Conservation (phyloP, 2,888 invertebrate species). For the Bruchidius siliquastri region DNA sequence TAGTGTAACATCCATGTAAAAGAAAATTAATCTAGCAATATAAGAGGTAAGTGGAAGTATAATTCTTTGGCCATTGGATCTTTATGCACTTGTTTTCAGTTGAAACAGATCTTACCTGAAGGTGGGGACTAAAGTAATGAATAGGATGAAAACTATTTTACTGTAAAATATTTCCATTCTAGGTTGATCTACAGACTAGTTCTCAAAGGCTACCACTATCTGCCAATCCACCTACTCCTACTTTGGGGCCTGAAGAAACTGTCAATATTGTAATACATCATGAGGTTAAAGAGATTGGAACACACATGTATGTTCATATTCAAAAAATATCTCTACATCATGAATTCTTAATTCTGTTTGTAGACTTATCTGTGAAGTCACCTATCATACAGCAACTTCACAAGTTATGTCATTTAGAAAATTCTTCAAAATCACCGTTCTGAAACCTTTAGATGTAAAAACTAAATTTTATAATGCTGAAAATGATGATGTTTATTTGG, state of each 20-base stretch:
- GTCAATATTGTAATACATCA: constrained; percentile 95
- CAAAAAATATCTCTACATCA: not conserved
- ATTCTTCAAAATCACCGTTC: constrained; percentile 96
- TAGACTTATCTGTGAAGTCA: constrained; percentile 93
- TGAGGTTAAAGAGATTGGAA: constrained; percentile 98
- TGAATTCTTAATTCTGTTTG: not conserved
- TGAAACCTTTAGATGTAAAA: constrained; percentile 96
- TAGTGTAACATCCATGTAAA: no score
- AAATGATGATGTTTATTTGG: constrained; percentile 69
- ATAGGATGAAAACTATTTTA: no score
- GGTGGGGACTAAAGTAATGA: no score
- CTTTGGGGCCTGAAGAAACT: constrained; percentile 73
- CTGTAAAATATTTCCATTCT: no score
- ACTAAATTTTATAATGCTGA: constrained; percentile 97
- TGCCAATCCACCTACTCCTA: constrained; percentile 57
- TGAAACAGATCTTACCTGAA: no score
- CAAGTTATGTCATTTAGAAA: constrained; percentile 85
- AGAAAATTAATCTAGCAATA: no score
- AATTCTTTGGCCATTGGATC: no score
- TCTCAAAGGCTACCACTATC: constrained; percentile 81
- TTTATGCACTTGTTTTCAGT: no score
- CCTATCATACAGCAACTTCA: constrained; percentile 73
- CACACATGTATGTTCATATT: constrained; percentile 75
- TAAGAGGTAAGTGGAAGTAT: no score
- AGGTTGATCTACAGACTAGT: constrained; percentile 80